Conservation (phyloP, 2,797 vertebrate species). For the Sebastiscus albofasciatus region DNA sequence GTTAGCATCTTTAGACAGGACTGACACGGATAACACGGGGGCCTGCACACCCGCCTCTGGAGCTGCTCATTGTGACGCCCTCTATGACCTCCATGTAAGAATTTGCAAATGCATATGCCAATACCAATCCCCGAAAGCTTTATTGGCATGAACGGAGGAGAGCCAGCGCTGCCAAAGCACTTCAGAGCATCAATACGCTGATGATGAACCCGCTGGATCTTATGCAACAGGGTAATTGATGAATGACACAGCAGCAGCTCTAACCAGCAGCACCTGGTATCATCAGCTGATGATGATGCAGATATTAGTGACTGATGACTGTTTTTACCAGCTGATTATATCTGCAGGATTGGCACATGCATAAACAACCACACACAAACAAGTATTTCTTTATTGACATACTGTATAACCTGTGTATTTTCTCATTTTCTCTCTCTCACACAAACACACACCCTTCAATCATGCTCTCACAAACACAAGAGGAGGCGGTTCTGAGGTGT, state of each 20-base stretch:
- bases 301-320: background rate
- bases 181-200: constrained; percentile 26
- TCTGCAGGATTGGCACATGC: background rate
- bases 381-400: background rate
- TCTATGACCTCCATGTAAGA: constrained; percentile 12
- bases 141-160: constrained; percentile 27
- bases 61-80: background rate
- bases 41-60: background rate
- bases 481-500: constrained; percentile 32
- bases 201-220: constrained; percentile 37
- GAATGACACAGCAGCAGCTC: constrained; percentile 22
- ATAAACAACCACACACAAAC: background rate
- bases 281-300: constrained; percentile 7
- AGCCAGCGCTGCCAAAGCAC: constrained; percentile 1
- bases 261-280: constrained; percentile 17
- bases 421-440: background rate
- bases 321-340: constrained; percentile 15
- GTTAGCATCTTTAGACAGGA: background rate
- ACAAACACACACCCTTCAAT: background rate
- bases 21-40: background rate
- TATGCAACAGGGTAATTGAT: constrained; percentile 40
- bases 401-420: background rate
- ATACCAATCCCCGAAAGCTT: constrained; percentile 28
- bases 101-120: constrained; percentile 44
- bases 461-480: background rate